Base-by-base conservation (phyloP, 2,797 vertebrate species). In the Lepus oiostolus region DNA sequence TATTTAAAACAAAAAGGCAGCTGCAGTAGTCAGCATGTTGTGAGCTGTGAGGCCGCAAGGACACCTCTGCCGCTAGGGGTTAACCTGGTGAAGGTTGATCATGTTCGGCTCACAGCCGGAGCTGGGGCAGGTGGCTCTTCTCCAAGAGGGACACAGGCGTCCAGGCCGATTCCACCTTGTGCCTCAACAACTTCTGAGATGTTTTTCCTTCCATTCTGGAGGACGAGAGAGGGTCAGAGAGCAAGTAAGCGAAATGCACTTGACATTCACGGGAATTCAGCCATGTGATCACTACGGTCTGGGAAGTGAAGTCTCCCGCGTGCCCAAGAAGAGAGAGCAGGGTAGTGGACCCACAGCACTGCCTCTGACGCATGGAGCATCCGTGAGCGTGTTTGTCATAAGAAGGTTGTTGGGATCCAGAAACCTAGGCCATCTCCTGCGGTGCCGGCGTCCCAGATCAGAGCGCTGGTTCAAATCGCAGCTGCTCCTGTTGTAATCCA, bases 11-110 rank as follows among this genome's bases (percentile, higher is more conserved):
- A 52, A 65, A 86, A 88, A 76, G 85, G n/a, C 47, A 30, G 32
- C 38, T 84, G 85, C 80, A 42, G 95, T 84, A 60, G 52, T 75
- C 30, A 79, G 89, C 67, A 32, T 74, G 38, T 74, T 63, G 35
- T 63, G 77, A 87, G 80, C n/a, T n/a, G n/a, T 7, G 47, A 12
- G 9, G 30, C 80, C 81, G 52, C 54, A 81, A 93, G 72, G 85
- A 58, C 50, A 63, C 38, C 38, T 74, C 4, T 63, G 24, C 35
- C 62, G 38, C 63, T 52, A 32, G 87, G 47, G 30, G 50, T 50
- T 88, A 85, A 42, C 14, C 32, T 8, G 9, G 32, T 42, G 21
- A 68, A 77, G 12, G 22, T 4, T 91, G 50, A 32, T 42, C 68
- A 19, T 7, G 14, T 75, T 79, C 38, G n/a, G 58, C 58, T 91